These are phyloP conservation scores for Micrasema minimum DNA, from an alignment of 1,140 invertebrate species.

Conservation along the genomic window DNA sequence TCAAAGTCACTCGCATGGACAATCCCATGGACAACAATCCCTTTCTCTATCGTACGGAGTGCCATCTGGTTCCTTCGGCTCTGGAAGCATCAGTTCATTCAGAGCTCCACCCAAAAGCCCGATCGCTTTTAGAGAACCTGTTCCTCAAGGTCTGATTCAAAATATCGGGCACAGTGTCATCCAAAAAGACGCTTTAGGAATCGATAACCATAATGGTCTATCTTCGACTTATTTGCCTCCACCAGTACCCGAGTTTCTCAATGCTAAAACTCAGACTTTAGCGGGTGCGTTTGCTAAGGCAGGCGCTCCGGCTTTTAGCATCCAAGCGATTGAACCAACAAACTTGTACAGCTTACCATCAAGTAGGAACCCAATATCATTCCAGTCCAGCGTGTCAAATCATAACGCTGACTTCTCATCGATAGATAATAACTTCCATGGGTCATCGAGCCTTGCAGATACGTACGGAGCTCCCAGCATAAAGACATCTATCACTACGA, in stretches of 20 bases:
- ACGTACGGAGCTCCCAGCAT: conserved; percentile 63
- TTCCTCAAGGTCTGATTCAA: conserved; percentile 74
- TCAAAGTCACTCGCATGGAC: conserved; percentile 58
- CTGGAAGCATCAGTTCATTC: conserved; percentile 55
- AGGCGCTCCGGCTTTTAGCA: conserved; percentile 54
- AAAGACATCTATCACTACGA: conserved; percentile 59
- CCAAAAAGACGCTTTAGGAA: conserved; percentile 64
- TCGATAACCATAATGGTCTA: conserved; percentile 61
- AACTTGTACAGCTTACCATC: conserved; percentile 66
- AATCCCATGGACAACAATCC: conserved; percentile 1
- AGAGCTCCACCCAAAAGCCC: conserved; percentile 68
- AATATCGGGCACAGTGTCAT: conserved; percentile 70
- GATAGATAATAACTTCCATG: neutral
- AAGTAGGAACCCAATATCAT: conserved; percentile 58
- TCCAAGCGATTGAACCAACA: conserved; percentile 61
- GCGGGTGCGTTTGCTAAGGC: conserved; percentile 58
- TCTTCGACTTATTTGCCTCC: conserved; percentile 73
- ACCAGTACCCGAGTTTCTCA: conserved; percentile 62
- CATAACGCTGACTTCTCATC: conserved; percentile 16
- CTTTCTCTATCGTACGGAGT: conserved; percentile 62
- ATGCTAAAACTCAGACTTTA: conserved; percentile 18
- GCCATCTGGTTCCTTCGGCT: conserved; percentile 59
- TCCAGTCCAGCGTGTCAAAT: conserved; percentile 45
- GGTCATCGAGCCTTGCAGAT: conserved; percentile 65
- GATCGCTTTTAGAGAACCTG: conserved; percentile 75